A percentile compares a stretch with the other conserved stretches of the same genome.
These are phyloP conservation scores for Telmatherina bonti DNA, from an alignment of 2,797 vertebrate genomes.

Conservation along the genomic window DNA sequence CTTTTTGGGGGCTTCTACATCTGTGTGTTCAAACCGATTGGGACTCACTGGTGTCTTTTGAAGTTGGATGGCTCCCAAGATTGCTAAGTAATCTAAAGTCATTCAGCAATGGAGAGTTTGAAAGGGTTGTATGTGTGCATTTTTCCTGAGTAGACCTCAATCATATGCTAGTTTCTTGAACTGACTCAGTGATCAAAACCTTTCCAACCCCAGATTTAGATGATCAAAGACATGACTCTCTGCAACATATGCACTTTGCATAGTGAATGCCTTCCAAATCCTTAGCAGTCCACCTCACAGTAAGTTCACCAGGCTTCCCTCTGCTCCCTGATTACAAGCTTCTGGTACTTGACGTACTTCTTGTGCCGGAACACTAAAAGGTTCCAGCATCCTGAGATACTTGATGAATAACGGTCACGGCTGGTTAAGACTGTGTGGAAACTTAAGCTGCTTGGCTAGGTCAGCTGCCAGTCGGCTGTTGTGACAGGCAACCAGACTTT, in stretches of 20 bases:
- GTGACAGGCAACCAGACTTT: not conserved
- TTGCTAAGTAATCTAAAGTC: not conserved
- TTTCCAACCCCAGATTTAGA: constrained; percentile 6
- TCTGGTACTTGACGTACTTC: not conserved
- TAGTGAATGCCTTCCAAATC: not conserved
- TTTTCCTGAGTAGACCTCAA: constrained; percentile 3
- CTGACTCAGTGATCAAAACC: constrained; percentile 15
- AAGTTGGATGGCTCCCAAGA: not conserved
- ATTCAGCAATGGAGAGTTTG: not conserved
- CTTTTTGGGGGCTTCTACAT: not conserved
- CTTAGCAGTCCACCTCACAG: not conserved
- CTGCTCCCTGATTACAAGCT: not conserved
- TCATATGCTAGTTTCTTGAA: not conserved
- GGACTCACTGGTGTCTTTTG: not conserved
- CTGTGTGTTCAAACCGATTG: not conserved
- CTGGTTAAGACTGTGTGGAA: not conserved
- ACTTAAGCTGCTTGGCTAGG: not conserved
- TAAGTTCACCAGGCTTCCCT: not conserved
- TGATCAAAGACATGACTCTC: constrained; percentile 7
- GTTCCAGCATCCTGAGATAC: not conserved
- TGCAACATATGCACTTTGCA: constrained; percentile 6
- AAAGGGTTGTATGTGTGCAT: not conserved
- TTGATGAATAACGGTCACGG: not conserved
- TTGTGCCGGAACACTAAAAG: not conserved
- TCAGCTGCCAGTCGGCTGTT: not conserved